Evolutionary conservation across 2,888 invertebrate genomes (phyloP).

Genomic region (Rutpela maculata): DNA sequence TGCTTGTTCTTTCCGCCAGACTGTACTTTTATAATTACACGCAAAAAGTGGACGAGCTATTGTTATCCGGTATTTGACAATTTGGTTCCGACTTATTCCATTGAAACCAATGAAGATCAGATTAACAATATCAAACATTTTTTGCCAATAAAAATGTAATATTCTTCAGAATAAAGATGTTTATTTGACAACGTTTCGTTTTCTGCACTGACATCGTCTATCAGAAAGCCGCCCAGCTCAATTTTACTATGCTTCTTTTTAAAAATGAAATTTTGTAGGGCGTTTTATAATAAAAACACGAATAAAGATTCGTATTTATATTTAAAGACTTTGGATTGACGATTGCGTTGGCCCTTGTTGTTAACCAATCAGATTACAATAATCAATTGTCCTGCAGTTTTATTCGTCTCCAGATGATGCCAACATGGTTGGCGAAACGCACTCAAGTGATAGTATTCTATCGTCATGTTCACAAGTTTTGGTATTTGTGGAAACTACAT

Average conservation of each 20-base stretch:
- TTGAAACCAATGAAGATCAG: neutral
- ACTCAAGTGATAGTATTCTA: no score
- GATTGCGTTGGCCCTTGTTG: no score
- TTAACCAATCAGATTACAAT: no score
- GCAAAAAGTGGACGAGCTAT: conserved; percentile 71
- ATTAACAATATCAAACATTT: neutral
- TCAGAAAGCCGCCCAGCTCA: neutral
- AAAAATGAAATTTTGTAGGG: neutral
- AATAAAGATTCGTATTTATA: no score
- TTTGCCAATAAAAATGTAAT: neutral
- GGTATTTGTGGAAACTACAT: no score
- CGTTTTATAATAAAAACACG: neutral
- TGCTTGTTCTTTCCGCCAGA: conserved; percentile 70
- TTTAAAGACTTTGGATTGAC: no score
- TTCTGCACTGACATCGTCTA: neutral
- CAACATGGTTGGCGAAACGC: no score
- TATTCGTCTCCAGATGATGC: no score
- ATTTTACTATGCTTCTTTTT: neutral
- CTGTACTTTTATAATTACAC: conserved; percentile 74
- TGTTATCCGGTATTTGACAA: conserved; percentile 42
- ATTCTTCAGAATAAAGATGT: neutral
- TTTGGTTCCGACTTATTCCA: conserved; percentile 34
- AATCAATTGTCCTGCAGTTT: no score
- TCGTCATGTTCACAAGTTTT: no score
- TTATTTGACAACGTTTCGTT: neutral